Conservation (phyloP, 2,888 invertebrate species). For the Oscheius onirici region DNA sequence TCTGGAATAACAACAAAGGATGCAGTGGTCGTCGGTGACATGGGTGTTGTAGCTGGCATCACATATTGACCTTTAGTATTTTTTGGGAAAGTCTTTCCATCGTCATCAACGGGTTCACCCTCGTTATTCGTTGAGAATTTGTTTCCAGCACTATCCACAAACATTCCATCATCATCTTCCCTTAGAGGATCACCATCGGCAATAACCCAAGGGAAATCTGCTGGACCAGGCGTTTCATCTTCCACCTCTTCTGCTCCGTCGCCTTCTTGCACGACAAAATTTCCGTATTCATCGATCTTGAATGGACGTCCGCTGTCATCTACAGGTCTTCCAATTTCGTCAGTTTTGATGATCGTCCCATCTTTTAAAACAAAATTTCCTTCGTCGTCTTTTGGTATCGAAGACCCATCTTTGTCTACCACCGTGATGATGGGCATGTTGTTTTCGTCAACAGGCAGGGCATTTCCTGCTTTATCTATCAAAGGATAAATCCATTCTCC, state of each 20-base stretch:
- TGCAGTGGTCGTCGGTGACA: constrained; percentile 39
- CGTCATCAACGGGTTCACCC: constrained; percentile 55
- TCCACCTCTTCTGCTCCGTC: constrained; percentile 28
- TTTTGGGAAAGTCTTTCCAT: constrained; percentile 51
- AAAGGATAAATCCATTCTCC: constrained; percentile 65
- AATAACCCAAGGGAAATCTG: constrained; percentile 38
- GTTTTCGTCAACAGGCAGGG: constrained; percentile 48
- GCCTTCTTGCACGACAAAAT: constrained; percentile 41
- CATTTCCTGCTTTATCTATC: constrained; percentile 55
- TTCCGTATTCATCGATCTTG: constrained; percentile 44
- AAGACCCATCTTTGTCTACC: constrained; percentile 50
- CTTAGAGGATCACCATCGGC: constrained; percentile 50
- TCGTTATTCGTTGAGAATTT: constrained; percentile 44
- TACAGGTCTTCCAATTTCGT: constrained; percentile 38
- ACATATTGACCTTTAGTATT: constrained; percentile 63
- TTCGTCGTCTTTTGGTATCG: constrained; percentile 41
- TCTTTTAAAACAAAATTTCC: constrained; percentile 41
- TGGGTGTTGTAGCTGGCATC: constrained; percentile 45
- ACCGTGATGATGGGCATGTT: constrained; percentile 53
- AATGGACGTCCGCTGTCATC: constrained; percentile 55
- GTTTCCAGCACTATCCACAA: constrained; percentile 46
- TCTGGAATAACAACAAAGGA: constrained; percentile 38
- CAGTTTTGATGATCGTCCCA: constrained; percentile 35
- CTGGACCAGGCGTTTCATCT: constrained; percentile 33
- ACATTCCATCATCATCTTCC: constrained; percentile 51